A percentile compares a stretch with the other conserved stretches of the same genome.
Evolutionary conservation across 1,140 invertebrate genomes (phyloP).

Genomic region (Adoxophyes honmai): DNA sequence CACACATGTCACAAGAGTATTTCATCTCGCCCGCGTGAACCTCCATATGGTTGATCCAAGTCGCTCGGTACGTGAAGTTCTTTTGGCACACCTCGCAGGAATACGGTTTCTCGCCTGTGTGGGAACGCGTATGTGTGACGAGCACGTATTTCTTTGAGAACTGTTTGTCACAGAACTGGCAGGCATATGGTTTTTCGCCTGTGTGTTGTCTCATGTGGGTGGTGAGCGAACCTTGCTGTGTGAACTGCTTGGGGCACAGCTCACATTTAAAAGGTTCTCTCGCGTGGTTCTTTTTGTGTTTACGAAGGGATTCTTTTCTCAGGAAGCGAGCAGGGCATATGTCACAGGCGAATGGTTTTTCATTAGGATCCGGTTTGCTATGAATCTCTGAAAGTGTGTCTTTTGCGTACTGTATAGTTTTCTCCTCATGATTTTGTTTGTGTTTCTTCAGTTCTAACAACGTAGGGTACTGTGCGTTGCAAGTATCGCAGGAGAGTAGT

Average conservation of each 20-base stretch:
- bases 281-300: too few relatives aligned
- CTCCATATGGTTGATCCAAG: not conserved
- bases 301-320: too few relatives aligned
- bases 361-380: too few relatives aligned
- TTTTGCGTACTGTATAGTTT: too few relatives aligned
- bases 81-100: not conserved
- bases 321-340: too few relatives aligned
- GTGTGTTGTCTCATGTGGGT: not conserved
- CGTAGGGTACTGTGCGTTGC: too few relatives aligned
- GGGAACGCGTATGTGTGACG: not conserved
- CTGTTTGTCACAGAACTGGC: not conserved
- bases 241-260: conserved; percentile 9
- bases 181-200: not conserved
- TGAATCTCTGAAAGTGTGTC: too few relatives aligned
- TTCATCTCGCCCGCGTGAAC: not conserved
- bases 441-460: too few relatives aligned
- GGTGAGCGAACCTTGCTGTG: not conserved
- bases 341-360: too few relatives aligned
- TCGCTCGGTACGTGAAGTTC: not conserved
- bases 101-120: not conserved
- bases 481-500: too few relatives aligned
- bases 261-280: too few relatives aligned
- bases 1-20: not conserved
- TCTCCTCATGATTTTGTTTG: too few relatives aligned
- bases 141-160: not conserved